Evolutionary conservation across 1,140 invertebrate genomes (phyloP).

Genomic region (Armadillidium nasatum): DNA sequence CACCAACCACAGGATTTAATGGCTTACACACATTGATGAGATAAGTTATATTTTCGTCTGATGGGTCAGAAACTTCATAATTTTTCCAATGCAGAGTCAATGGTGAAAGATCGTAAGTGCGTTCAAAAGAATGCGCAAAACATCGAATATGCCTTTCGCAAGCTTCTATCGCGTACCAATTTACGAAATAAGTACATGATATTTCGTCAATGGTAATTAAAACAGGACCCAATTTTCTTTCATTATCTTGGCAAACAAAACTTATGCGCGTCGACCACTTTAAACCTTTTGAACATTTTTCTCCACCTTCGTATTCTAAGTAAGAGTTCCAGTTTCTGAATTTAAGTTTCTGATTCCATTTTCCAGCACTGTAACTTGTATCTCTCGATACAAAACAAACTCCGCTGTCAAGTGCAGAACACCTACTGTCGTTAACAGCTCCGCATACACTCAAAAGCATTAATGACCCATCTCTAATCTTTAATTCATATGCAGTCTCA

Average conservation of each 20-base stretch:
- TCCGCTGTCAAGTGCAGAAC: slow-evolving; percentile 16
- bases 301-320: slow-evolving; percentile 38
- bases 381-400: slow-evolving; percentile 6
- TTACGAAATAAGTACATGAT: slow-evolving; percentile 35
- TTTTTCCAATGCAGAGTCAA: slow-evolving; percentile 32
- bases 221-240: slow-evolving; percentile 27
- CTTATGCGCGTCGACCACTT: too few species aligned
- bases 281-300: slow-evolving; percentile 26
- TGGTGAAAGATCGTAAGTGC: slow-evolving; percentile 32
- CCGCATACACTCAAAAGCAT: slow-evolving; percentile 36
- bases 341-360: slow-evolving; percentile 34
- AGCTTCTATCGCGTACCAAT: slow-evolving; percentile 39
- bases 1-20: slow-evolving; percentile 35
- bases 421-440: slow-evolving; percentile 27
- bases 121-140: slow-evolving; percentile 33
- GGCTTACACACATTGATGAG: slow-evolving; percentile 42
- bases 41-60: slow-evolving; percentile 34
- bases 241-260: slow-evolving; percentile 16
- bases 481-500: slow-evolving; percentile 25
- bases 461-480: slow-evolving; percentile 4
- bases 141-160: slow-evolving; percentile 38
- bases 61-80: slow-evolving; percentile 33
- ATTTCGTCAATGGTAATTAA: slow-evolving; percentile 34
- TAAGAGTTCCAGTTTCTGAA: slow-evolving; percentile 29
- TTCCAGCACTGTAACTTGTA: slow-evolving; percentile 26